Percentiles rank a stretch among this genome's conserved stretches.
These are phyloP conservation scores for Micrasema minimum DNA, from an alignment of 1,140 invertebrate species.

Conservation along the genomic window DNA sequence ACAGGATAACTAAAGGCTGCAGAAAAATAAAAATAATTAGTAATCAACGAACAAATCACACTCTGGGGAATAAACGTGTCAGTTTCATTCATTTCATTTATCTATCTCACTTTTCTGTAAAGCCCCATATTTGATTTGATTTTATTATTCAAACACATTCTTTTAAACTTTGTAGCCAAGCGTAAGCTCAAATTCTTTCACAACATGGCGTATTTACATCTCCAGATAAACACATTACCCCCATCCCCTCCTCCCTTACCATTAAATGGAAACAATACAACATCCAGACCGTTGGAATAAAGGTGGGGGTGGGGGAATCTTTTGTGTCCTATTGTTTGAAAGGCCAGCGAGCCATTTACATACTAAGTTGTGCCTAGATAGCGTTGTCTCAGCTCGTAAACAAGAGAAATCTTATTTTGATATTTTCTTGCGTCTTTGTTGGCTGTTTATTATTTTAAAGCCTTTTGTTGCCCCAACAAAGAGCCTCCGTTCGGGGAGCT, in stretches of 20 bases:
- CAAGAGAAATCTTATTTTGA: slow-evolving; percentile 19
- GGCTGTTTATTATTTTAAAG: slow-evolving; percentile 31
- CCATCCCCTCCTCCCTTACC: background rate
- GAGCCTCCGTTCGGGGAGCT: background rate
- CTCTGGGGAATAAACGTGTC: too few relatives aligned
- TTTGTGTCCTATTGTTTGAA: slow-evolving; percentile 31
- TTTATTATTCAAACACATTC: too few relatives aligned
- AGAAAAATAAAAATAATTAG: too few relatives aligned
- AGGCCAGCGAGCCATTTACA: slow-evolving; percentile 33
- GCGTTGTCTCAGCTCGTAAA: slow-evolving; percentile 19
- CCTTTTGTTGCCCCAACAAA: slow-evolving; percentile 18
- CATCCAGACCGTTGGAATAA: background rate
- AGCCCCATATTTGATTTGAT: too few relatives aligned
- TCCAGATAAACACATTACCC: slow-evolving; percentile 26
- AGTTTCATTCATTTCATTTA: too few relatives aligned
- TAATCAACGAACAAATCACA: too few relatives aligned
- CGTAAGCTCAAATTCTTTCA: background rate
- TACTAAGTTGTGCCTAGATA: slow-evolving; percentile 30
- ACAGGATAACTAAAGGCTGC: too few relatives aligned
- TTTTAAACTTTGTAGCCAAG: too few relatives aligned
- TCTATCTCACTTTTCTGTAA: too few relatives aligned
- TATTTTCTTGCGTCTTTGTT: slow-evolving; percentile 26
- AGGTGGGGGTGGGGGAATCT: slow-evolving; percentile 17
- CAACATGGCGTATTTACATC: slow-evolving; percentile 5
- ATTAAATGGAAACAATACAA: slow-evolving; percentile 18